phyloP scores from a whole-genome alignment of 2,113 vertebrate genomes.

The Sturnus vulgaris region DNA sequence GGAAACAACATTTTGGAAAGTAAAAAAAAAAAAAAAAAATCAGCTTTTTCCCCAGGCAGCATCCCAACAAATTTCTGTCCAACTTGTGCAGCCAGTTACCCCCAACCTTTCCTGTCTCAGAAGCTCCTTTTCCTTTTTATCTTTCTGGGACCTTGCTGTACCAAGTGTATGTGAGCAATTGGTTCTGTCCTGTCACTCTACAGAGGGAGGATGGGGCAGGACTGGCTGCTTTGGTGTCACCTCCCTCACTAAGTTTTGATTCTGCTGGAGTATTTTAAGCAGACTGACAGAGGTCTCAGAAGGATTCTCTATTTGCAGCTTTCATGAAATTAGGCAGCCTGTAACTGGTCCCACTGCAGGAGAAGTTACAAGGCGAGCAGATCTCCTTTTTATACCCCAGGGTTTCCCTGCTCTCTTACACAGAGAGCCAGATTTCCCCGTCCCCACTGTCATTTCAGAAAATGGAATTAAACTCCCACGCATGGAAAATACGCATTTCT shows the following conservation, averaged over 20 bases:
- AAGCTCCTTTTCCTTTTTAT: neutral
- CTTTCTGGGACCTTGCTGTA: neutral
- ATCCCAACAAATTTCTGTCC: neutral
- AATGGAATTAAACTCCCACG: slow-evolving; percentile 37
- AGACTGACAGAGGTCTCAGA: neutral
- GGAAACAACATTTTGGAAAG: neutral
- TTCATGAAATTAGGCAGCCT: neutral
- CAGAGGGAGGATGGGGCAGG: neutral
- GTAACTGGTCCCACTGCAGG: neutral
- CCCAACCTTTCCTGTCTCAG: neutral
- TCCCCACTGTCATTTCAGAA: neutral
- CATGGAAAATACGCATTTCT: neutral
- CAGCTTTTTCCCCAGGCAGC: neutral
- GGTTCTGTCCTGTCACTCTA: neutral
- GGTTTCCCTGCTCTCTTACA: neutral
- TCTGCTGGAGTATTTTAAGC: neutral
- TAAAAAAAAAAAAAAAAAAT: too few relatives aligned
- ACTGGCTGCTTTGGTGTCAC: neutral
- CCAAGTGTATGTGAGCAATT: rapidly evolving
- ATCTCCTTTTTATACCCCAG: slow-evolving; percentile 1
- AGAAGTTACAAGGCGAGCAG: slow-evolving; percentile 17
- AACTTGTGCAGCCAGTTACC: neutral
- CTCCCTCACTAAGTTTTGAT: neutral
- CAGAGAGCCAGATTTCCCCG: neutral
- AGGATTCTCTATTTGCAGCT: neutral